Percentiles rank a stretch among this genome's conserved stretches.
These are phyloP conservation scores for Stenichneumon culpator DNA, from an alignment of 2,888 invertebrate species.

Conservation along the genomic window DNA sequence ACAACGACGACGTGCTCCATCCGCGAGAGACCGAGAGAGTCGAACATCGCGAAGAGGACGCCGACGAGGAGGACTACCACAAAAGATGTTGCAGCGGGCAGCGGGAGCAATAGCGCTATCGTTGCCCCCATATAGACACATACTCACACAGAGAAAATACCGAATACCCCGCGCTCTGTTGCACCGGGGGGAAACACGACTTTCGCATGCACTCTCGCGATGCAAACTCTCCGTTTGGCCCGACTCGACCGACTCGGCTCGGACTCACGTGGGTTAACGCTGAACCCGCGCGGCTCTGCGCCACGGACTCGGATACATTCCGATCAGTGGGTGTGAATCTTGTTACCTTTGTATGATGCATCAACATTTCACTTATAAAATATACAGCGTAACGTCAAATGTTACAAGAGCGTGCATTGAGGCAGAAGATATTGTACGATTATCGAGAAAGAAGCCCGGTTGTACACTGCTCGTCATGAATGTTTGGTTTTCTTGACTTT, in stretches of 20 bases:
- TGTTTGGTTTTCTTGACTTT: too few relatives aligned
- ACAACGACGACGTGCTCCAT: not conserved
- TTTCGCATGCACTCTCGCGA: slow-evolving; percentile 61
- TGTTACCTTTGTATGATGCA: slow-evolving; percentile 66
- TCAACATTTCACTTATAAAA: slow-evolving; percentile 57
- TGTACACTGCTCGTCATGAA: not conserved
- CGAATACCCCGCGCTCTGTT: slow-evolving; percentile 27
- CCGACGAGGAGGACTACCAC: slow-evolving; percentile 5
- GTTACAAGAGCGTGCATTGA: slow-evolving; percentile 1
- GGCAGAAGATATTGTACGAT: slow-evolving; percentile 1
- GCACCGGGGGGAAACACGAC: slow-evolving; percentile 61
- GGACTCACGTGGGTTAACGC: slow-evolving; percentile 69
- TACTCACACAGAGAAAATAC: slow-evolving; percentile 20
- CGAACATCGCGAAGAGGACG: slow-evolving; percentile 15
- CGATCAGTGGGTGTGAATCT: slow-evolving; percentile 76
- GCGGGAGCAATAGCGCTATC: slow-evolving; percentile 52
- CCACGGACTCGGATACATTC: slow-evolving; percentile 73
- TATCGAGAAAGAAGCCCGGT: not conserved
- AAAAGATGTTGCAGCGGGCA: slow-evolving; percentile 50
- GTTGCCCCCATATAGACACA: slow-evolving; percentile 20
- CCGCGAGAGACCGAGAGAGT: slow-evolving; percentile 16
- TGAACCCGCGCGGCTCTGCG: slow-evolving; percentile 53
- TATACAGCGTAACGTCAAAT: slow-evolving; percentile 44
- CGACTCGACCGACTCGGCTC: slow-evolving; percentile 35
- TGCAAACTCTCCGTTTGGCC: slow-evolving; percentile 50